Conservation (phyloP, 2,888 invertebrate genomes). For the Pterostichus madidus region DNA sequence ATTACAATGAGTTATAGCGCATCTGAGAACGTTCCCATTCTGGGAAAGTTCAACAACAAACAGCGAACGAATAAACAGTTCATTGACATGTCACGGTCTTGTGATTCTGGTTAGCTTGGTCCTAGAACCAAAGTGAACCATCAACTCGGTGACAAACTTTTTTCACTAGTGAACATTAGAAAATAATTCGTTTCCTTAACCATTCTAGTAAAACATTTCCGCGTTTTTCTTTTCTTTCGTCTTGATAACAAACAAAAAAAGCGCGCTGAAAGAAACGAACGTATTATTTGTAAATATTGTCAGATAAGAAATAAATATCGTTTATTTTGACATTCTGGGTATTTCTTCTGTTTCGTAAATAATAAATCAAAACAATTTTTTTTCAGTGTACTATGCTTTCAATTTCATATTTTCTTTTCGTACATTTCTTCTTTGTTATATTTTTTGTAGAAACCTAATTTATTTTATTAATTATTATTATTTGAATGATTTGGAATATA, state of each 20-base stretch:
- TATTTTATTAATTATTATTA: no score
- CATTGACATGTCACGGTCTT: slow-evolving; percentile 62
- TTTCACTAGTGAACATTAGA: slow-evolving; percentile 23
- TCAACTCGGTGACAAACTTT: background rate
- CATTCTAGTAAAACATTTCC: slow-evolving; percentile 12
- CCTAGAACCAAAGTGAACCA: background rate
- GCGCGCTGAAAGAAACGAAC: background rate
- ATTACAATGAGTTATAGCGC: slow-evolving; percentile 11
- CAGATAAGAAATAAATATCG: slow-evolving; percentile 26
- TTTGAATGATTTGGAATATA: no score
- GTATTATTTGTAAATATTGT: background rate
- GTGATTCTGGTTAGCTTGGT: background rate
- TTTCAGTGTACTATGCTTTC: background rate
- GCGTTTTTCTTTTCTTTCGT: slow-evolving; percentile 14
- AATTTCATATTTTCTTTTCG: background rate
- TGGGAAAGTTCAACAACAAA: slow-evolving; percentile 50
- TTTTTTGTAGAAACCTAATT: background rate
- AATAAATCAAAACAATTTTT: slow-evolving; percentile 36
- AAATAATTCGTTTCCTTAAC: slow-evolving; percentile 10
- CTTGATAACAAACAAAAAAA: background rate
- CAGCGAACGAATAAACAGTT: slow-evolving; percentile 33
- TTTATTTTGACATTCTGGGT: slow-evolving; percentile 35
- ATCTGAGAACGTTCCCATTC: slow-evolving; percentile 61
- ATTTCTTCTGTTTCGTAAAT: slow-evolving; percentile 23
- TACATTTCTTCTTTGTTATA: background rate